Conservation (phyloP, 2,797 vertebrate genomes). For the Typhlichthys subterraneus region DNA sequence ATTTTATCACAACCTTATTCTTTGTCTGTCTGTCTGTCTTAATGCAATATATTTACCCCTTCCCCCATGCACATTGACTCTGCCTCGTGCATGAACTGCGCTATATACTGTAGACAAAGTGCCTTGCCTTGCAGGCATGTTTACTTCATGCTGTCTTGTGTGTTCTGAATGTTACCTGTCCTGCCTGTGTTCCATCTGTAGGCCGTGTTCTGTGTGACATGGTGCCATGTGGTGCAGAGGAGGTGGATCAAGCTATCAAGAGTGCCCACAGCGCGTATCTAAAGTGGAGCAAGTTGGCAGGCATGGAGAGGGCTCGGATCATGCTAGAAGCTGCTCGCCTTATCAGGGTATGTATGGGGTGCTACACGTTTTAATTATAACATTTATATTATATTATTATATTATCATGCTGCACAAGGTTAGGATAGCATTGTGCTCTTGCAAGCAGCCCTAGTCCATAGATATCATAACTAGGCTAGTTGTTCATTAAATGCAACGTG, state of each 20-base stretch:
- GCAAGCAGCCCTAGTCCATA: not conserved
- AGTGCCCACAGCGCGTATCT: slow-evolving; percentile 87
- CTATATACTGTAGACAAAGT: too few species aligned
- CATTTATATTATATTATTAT: too few species aligned
- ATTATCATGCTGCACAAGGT: slow-evolving; percentile 27
- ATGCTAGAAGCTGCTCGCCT: slow-evolving; percentile 92
- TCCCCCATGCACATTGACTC: too few species aligned
- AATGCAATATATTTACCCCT: too few species aligned
- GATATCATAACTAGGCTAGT: slow-evolving; percentile 9
- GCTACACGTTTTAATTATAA: too few species aligned
- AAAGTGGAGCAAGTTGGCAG: slow-evolving; percentile 86
- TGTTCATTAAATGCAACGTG: slow-evolving; percentile 39
- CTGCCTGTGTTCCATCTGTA: slow-evolving; percentile 39
- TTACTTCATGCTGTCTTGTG: too few species aligned
- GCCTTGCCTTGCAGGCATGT: too few species aligned
- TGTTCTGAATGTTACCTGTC: too few species aligned
- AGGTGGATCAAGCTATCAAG: slow-evolving; percentile 87
- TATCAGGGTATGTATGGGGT: slow-evolving; percentile 67
- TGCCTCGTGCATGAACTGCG: too few species aligned
- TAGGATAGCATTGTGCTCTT: not conserved
- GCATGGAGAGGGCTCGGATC: slow-evolving; percentile 87
- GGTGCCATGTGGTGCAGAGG: slow-evolving; percentile 84
- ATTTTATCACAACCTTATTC: too few species aligned
- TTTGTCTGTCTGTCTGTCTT: too few species aligned
- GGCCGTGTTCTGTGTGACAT: slow-evolving; percentile 88